Conservation (phyloP, 2,888 invertebrate species). For the Chirona hameri region DNA sequence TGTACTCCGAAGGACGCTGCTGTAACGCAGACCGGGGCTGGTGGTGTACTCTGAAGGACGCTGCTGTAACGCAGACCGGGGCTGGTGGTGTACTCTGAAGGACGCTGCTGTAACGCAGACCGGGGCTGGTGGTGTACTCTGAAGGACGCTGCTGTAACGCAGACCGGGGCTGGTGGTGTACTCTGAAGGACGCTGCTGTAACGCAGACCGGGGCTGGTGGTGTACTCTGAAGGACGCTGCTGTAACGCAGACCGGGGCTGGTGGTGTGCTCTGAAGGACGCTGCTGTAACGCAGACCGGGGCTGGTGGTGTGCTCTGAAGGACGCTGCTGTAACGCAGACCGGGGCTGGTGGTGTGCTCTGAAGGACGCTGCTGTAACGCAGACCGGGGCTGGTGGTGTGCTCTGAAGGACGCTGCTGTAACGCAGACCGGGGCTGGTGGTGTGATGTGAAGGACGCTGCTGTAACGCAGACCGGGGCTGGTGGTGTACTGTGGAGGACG, state of each 20-base stretch:
- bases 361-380: too few species aligned
- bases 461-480: constrained; percentile 48
- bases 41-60: not conserved
- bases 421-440: constrained; percentile 30
- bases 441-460: not conserved
- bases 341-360: not conserved
- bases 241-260: constrained; percentile 48
- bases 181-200: too few species aligned
- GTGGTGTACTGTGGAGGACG: not conserved
- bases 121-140: not conserved
- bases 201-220: constrained; percentile 30
- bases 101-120: constrained; percentile 52
- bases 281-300: constrained; percentile 49
- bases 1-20: not conserved
- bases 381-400: not conserved
- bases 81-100: not conserved
- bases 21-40: constrained; percentile 48
- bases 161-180: not conserved
- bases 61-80: constrained; percentile 49
- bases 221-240: not conserved
- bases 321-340: constrained; percentile 52
- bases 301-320: not conserved
- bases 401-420: too few species aligned
- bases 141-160: too few species aligned
- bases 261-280: not conserved